Conservation (phyloP, 2,113 vertebrate species). For the Sardina pilchardus region DNA sequence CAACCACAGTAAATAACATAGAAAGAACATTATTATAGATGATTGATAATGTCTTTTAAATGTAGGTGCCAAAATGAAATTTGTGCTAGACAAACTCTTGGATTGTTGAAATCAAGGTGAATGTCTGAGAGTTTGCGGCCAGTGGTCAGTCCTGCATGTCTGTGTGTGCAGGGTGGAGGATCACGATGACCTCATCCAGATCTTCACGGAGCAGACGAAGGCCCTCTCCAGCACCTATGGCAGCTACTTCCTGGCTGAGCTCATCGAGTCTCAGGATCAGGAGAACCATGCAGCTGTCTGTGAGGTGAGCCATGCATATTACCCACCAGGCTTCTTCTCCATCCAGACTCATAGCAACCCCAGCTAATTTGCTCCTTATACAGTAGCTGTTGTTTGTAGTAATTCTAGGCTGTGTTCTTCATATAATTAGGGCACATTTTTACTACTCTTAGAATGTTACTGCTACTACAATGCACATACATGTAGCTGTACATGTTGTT, state of each 20-base stretch:
- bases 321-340: not conserved
- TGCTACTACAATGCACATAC: no score
- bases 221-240: constrained; percentile 58
- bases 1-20: not conserved
- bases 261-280: constrained; percentile 76
- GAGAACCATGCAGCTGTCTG: constrained; percentile 76
- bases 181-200: constrained; percentile 76
- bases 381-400: not conserved
- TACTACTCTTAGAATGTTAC: no score
- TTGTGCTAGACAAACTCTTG: not conserved
- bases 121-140: not conserved
- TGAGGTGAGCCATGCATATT: constrained; percentile 75
- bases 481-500: no score
- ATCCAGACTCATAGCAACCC: not conserved
- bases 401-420: not conserved
- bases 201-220: constrained; percentile 70
- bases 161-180: constrained; percentile 81
- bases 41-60: not conserved
- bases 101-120: not conserved
- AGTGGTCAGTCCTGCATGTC: not conserved
- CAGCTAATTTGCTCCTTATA: not conserved
- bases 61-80: not conserved
- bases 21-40: not conserved
- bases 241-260: constrained; percentile 74
- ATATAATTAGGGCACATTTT: no score